Evolutionary conservation across 2,888 invertebrate species (phyloP).

Genomic region (Oasisia sp.): DNA sequence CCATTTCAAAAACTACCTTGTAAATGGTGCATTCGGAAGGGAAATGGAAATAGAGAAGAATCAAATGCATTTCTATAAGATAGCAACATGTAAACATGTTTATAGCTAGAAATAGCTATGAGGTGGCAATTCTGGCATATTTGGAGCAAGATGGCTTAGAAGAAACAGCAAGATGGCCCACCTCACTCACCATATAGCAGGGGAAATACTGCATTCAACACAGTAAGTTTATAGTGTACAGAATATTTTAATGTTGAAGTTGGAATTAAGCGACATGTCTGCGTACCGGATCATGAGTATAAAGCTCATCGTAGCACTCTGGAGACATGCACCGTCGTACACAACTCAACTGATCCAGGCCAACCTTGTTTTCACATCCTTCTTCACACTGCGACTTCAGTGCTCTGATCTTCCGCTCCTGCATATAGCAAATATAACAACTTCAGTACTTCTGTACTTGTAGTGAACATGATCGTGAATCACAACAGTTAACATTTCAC

Average conservation of each 20-base stretch:
- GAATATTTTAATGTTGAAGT: background rate
- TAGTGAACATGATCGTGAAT: background rate
- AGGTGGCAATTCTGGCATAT: too few relatives aligned
- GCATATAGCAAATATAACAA: background rate
- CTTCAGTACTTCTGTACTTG: constrained; percentile 24
- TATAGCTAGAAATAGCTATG: too few relatives aligned
- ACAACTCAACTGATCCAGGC: constrained; percentile 54
- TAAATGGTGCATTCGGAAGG: too few relatives aligned
- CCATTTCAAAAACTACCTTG: too few relatives aligned
- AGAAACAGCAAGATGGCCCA: too few relatives aligned
- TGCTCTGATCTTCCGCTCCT: constrained; percentile 56
- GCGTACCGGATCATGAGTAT: constrained; percentile 52
- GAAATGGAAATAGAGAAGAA: too few relatives aligned
- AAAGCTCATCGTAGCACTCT: constrained; percentile 56
- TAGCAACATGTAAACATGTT: too few relatives aligned
- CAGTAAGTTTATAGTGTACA: background rate
- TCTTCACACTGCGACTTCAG: constrained; percentile 55
- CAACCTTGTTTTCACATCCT: constrained; percentile 50
- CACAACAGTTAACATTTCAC: background rate
- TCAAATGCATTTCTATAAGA: too few relatives aligned
- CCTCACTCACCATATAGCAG: too few relatives aligned
- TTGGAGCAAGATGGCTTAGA: too few relatives aligned
- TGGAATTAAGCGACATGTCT: background rate
- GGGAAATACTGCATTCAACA: background rate
- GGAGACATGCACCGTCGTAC: constrained; percentile 55